Evolutionary conservation across 2,888 invertebrate genomes (phyloP).

Genomic region (Pegoplata infirma): DNA sequence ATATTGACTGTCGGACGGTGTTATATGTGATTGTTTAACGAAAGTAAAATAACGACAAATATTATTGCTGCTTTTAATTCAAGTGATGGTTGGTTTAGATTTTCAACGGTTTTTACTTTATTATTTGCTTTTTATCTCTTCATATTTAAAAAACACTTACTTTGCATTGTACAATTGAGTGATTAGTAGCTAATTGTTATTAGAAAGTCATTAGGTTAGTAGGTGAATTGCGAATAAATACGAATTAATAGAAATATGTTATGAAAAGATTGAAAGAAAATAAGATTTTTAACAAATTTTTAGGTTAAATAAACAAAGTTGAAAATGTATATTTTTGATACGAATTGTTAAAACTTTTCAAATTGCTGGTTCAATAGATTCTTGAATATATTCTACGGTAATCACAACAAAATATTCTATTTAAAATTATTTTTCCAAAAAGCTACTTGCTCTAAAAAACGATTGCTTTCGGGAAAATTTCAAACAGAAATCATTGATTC

Average conservation of each 20-base stretch:
- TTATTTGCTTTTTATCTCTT: not conserved
- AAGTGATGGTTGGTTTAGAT: slow-evolving; percentile 15
- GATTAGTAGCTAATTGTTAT: not conserved
- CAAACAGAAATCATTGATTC: no score
- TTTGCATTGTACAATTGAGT: not conserved
- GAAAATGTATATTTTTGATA: no score
- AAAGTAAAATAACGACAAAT: slow-evolving; percentile 24
- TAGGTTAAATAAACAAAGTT: no score
- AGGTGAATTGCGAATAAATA: not conserved
- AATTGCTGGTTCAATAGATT: no score
- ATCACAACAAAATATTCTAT: no score
- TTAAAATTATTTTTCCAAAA: no score
- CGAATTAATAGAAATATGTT: not conserved
- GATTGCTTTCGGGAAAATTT: no score
- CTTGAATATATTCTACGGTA: no score
- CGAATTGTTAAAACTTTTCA: no score
- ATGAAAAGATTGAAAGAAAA: not conserved
- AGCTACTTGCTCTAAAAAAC: no score
- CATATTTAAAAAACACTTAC: slow-evolving; percentile 1
- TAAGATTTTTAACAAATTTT: not conserved
- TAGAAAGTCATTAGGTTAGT: slow-evolving; percentile 12
- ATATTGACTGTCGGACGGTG: no score
- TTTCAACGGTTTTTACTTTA: not conserved
- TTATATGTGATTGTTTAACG: not conserved
- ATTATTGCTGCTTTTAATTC: slow-evolving; percentile 20